Percentiles rank a stretch among this genome's conserved stretches.
Conservation (phyloP, 1,140 invertebrate species). For the Acromyrmex charruanus region DNA sequence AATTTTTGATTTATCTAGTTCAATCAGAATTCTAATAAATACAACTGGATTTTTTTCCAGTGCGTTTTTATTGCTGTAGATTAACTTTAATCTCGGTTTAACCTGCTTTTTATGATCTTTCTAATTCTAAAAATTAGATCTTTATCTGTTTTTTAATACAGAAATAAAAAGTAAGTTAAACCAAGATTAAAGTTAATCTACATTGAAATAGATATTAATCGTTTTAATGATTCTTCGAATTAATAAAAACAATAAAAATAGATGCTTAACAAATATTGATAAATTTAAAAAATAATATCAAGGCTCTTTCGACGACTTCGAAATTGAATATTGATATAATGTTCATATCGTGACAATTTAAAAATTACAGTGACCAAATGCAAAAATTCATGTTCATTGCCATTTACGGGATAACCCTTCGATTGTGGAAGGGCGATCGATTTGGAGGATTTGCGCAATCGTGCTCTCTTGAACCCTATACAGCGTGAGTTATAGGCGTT, state of each 20-base stretch:
- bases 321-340: constrained; percentile 1
- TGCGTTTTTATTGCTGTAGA: no score
- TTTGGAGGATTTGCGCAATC: constrained; percentile 30
- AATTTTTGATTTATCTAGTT: no score
- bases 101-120: no score
- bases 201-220: not conserved
- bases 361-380: not conserved
- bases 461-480: constrained; percentile 1
- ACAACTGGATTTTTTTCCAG: no score
- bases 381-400: not conserved
- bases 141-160: no score
- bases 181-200: no score
- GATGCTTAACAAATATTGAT: not conserved
- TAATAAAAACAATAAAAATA: not conserved
- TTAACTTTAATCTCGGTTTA: no score
- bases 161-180: no score
- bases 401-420: not conserved
- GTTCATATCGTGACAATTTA: not conserved
- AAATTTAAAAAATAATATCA: not conserved
- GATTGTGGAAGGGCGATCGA: not conserved
- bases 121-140: no score
- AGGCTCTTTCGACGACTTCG: not conserved
- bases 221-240: not conserved
- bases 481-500: constrained; percentile 26
- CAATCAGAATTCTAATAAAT: no score